These are phyloP conservation scores for Cepaea hortensis DNA, from an alignment of 2,888 invertebrate genomes.

Conservation along the genomic window DNA sequence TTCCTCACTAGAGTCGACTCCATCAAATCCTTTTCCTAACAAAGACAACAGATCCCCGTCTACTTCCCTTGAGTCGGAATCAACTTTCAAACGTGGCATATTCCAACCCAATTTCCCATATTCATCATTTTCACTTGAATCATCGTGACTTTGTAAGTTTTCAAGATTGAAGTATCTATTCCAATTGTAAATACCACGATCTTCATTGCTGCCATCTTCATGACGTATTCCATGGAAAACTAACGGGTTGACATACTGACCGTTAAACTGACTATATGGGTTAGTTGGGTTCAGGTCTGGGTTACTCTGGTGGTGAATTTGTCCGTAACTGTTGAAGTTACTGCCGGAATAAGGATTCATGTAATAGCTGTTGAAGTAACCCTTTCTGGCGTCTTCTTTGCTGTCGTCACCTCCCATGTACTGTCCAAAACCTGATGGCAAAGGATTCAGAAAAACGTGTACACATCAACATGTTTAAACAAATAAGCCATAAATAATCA, in stretches of 20 bases:
- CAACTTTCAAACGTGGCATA: not conserved
- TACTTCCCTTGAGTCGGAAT: not conserved
- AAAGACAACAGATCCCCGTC: no score
- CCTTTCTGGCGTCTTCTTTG: not conserved
- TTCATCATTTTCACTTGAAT: not conserved
- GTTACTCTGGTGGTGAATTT: not conserved
- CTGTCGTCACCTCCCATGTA: not conserved
- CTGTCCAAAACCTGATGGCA: not conserved
- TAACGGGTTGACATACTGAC: not conserved
- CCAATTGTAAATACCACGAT: not conserved
- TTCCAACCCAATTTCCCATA: not conserved
- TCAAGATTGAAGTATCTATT: not conserved
- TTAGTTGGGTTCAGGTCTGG: not conserved
- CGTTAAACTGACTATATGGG: not conserved
- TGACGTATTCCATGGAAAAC: not conserved
- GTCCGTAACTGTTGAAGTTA: not conserved
- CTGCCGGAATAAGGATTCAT: no score
- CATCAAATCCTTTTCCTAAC: no score
- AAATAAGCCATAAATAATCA: not conserved
- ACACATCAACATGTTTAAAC: not conserved
- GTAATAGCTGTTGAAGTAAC: not conserved
- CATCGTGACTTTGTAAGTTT: not conserved
- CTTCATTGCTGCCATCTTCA: not conserved
- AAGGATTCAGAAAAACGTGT: not conserved
- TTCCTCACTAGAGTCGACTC: no score